Percentiles rank a stretch among this genome's conserved stretches.
These are phyloP conservation scores for Oreortyx pictus DNA, from an alignment of 2,797 vertebrate species.

Conservation along the genomic window DNA sequence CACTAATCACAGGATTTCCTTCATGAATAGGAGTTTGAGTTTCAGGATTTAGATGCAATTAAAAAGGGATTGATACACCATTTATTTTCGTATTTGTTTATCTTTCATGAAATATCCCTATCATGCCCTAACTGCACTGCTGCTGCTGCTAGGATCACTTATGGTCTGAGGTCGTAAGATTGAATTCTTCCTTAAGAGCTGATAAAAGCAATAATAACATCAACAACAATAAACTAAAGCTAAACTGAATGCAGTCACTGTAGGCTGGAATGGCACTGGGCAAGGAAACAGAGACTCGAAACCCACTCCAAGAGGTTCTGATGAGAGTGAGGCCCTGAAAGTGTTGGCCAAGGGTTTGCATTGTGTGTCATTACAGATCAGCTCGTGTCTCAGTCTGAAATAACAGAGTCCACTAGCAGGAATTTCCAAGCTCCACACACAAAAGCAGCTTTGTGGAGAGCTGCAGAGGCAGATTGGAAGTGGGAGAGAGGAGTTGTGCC, in stretches of 20 bases:
- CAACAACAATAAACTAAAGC: not conserved
- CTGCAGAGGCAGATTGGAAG: not conserved
- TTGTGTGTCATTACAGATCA: not conserved
- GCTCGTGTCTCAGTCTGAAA: not conserved
- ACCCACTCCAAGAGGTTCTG: not conserved
- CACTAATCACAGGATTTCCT: conserved; percentile 48
- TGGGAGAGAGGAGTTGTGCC: not conserved
- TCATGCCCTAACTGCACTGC: conserved; percentile 12
- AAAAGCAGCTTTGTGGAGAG: not conserved
- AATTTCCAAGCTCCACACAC: not conserved
- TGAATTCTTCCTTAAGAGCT: conserved; percentile 43
- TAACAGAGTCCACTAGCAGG: not conserved
- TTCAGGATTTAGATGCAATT: conserved; percentile 28
- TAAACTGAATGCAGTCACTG: not conserved
- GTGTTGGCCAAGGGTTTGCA: not conserved
- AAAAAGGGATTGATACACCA: conserved; percentile 40
- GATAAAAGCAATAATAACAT: conserved; percentile 24
- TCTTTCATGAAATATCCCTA: conserved; percentile 47
- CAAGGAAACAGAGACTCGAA: not conserved
- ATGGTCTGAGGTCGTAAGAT: conserved; percentile 61
- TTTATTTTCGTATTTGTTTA: conserved; percentile 60
- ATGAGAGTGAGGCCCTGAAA: not conserved
- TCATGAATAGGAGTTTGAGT: conserved; percentile 63
- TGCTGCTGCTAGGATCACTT: conserved; percentile 42
- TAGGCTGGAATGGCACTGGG: not conserved